phyloP scores from a whole-genome alignment of 2,113 vertebrate genomes.

The Heterocephalus glaber region DNA sequence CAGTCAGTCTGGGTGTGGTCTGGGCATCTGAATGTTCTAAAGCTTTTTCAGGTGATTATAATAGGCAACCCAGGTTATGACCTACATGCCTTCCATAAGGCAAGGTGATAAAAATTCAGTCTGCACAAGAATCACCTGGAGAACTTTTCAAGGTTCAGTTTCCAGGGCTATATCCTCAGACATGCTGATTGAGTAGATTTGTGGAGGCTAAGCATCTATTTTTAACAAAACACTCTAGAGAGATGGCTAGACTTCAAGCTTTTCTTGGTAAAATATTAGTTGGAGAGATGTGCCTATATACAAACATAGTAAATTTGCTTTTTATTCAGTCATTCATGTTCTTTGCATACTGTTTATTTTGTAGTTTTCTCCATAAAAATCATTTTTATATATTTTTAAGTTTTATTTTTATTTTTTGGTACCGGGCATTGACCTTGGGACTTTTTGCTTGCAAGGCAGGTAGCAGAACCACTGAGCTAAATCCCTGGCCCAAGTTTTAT shows the following conservation, averaged over 20 bases:
- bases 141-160: conserved; percentile 41
- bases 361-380: conserved; percentile 39
- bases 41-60: neutral
- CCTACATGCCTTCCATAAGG: neutral
- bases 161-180: neutral
- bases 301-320: neutral
- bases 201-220: neutral
- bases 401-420: no score
- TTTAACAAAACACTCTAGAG: neutral
- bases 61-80: neutral
- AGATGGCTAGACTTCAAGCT: neutral
- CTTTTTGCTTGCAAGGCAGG: no score
- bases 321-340: conserved; percentile 44
- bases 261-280: neutral
- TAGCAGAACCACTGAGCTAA: no score
- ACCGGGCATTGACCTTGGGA: no score
- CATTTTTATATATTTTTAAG: neutral
- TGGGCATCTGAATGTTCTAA: neutral
- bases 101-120: neutral
- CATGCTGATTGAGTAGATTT: neutral
- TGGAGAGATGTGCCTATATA: neutral
- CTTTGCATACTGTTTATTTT: conserved; percentile 16
- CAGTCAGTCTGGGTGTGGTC: neutral
- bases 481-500: no score
- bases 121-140: neutral